Evolutionary conservation across 2,888 invertebrate species (phyloP).

Genomic region (Lasius platythorax): DNA sequence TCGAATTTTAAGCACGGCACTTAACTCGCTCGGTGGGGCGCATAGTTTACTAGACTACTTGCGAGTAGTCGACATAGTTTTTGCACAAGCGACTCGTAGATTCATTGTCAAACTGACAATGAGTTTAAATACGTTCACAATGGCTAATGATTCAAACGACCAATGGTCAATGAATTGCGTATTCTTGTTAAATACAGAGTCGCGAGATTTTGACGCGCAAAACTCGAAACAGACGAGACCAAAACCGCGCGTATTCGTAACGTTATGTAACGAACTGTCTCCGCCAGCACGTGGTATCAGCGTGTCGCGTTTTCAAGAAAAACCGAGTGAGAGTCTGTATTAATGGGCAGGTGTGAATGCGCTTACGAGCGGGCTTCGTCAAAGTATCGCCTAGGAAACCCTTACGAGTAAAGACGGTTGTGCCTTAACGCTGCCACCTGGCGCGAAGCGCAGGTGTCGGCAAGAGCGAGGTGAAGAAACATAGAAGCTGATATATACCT

Average conservation of each 20-base stretch:
- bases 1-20: slow-evolving; percentile 17
- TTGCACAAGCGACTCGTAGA: not conserved
- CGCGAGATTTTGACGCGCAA: not conserved
- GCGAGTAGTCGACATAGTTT: not conserved
- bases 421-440: slow-evolving; percentile 29
- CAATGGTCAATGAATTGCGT: not conserved
- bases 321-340: slow-evolving; percentile 20
- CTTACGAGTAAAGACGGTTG: slow-evolving; percentile 3
- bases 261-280: slow-evolving; percentile 59
- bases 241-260: not conserved
- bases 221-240: slow-evolving; percentile 1
- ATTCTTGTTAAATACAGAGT: not conserved
- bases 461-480: slow-evolving; percentile 40
- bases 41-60: not conserved
- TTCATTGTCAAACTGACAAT: not conserved
- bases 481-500: slow-evolving; percentile 72
- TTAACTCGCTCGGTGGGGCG: slow-evolving; percentile 6
- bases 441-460: slow-evolving; percentile 63
- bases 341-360: slow-evolving; percentile 62
- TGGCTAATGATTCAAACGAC: not conserved
- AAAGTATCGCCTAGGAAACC: slow-evolving; percentile 43
- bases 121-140: not conserved
- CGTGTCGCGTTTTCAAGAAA: slow-evolving; percentile 47
- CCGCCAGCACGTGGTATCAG: slow-evolving; percentile 61
- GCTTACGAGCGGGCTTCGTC: slow-evolving; percentile 5